Percentiles rank a stretch among this genome's conserved stretches.
These are phyloP conservation scores for Abscondita cerata DNA, from an alignment of 2,888 invertebrate species.

Conservation along the genomic window DNA sequence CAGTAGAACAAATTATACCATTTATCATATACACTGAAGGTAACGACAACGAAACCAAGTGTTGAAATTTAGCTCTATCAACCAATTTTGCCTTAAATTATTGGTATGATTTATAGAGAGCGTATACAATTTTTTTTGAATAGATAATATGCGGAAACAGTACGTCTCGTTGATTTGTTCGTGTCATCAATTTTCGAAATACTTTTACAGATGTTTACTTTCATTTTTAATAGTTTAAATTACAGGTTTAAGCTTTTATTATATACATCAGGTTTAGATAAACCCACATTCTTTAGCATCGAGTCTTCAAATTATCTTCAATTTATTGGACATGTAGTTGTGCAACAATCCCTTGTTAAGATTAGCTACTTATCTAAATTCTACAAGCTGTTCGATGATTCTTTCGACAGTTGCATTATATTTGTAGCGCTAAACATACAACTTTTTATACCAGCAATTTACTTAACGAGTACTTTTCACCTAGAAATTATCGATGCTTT, in stretches of 20 bases:
- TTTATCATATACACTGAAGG: slow-evolving; percentile 1
- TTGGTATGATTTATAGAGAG: slow-evolving; percentile 1
- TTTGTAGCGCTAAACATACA: slow-evolving; percentile 5
- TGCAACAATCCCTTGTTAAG: slow-evolving; percentile 21
- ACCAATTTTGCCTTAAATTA: slow-evolving; percentile 2
- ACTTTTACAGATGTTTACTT: slow-evolving; percentile 13
- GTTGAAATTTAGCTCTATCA: background rate
- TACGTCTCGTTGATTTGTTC: background rate
- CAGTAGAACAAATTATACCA: background rate
- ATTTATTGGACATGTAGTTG: slow-evolving; percentile 18
- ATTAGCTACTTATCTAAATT: slow-evolving; percentile 19
- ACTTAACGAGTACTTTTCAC: slow-evolving; percentile 12
- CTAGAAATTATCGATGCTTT: slow-evolving; percentile 6
- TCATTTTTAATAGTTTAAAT: slow-evolving; percentile 17
- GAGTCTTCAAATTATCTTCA: slow-evolving; percentile 23
- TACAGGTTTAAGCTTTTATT: slow-evolving; percentile 21
- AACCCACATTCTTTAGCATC: slow-evolving; percentile 18
- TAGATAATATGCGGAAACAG: background rate
- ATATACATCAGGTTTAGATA: slow-evolving; percentile 16
- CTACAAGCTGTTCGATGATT: slow-evolving; percentile 14
- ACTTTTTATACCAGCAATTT: slow-evolving; percentile 5
- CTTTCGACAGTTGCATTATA: slow-evolving; percentile 18
- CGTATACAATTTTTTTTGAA: background rate
- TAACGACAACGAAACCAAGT: background rate
- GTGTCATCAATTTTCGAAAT: slow-evolving; percentile 9